These are phyloP conservation scores for Nothocercus nigrocapillus DNA, from an alignment of 2,113 vertebrate species.

Conservation along the genomic window DNA sequence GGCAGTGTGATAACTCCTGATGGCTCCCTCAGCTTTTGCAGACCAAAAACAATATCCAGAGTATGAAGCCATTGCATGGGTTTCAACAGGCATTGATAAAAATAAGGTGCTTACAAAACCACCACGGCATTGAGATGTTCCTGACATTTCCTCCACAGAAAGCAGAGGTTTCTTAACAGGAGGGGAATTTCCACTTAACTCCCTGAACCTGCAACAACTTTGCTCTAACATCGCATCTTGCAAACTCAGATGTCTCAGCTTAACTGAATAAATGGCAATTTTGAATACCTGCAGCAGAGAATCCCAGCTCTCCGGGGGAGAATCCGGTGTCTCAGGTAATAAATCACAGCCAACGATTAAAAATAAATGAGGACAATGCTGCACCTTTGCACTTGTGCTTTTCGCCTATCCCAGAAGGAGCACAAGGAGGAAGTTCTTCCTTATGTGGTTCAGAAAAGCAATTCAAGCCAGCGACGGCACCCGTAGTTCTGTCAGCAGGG, in stretches of 20 bases:
- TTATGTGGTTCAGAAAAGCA: neutral
- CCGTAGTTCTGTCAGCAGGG: neutral
- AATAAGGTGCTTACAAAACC: conserved; percentile 18
- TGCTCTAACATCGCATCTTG: neutral
- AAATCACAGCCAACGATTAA: conserved; percentile 33
- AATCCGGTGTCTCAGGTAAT: conserved; percentile 30
- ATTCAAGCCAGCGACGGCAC: neutral
- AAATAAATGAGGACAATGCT: conserved; percentile 43
- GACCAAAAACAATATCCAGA: neutral
- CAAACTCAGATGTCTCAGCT: conserved; percentile 14
- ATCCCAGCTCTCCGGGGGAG: neutral
- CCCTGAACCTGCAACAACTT: conserved; percentile 28
- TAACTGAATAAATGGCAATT: conserved; percentile 1
- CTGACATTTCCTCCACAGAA: conserved; percentile 17
- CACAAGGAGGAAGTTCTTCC: neutral
- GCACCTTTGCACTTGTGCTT: conserved; percentile 13
- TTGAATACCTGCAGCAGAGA: neutral
- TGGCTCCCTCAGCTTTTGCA: neutral
- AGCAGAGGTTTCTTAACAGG: neutral
- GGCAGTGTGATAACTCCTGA: neutral
- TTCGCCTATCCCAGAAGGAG: neutral
- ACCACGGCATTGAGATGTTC: neutral
- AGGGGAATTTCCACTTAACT: conserved; percentile 26
- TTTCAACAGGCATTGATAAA: conserved; percentile 28
- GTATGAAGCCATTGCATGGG: neutral